Evolutionary conservation across 1,140 invertebrate genomes (phyloP).

Genomic region (Leguminivora glycinivorella): DNA sequence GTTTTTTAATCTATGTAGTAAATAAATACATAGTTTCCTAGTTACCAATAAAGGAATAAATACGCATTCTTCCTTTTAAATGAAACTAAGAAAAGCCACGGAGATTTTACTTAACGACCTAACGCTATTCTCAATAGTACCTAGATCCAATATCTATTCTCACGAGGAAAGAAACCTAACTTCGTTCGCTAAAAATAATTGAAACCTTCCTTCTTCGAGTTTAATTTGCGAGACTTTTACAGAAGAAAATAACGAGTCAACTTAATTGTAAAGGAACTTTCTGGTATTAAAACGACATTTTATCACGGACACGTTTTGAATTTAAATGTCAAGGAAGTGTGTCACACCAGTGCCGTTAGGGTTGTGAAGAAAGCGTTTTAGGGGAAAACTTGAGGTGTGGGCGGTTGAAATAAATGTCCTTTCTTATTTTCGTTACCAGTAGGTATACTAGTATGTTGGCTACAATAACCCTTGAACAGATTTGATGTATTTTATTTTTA

Average conservation of each 20-base stretch:
- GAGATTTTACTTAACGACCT: neutral
- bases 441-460: too few relatives aligned
- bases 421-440: too few relatives aligned
- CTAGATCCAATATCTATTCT: slow-evolving; percentile 1
- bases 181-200: slow-evolving; percentile 1
- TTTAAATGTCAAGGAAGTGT: slow-evolving; percentile 13
- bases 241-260: slow-evolving; percentile 13
- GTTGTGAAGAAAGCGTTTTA: too few relatives aligned
- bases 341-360: neutral
- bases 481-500: too few relatives aligned
- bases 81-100: neutral
- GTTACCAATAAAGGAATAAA: too few relatives aligned
- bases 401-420: too few relatives aligned
- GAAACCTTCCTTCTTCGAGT: neutral
- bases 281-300: slow-evolving; percentile 25
- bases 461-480: too few relatives aligned
- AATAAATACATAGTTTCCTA: too few relatives aligned
- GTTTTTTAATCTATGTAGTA: too few relatives aligned
- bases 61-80: neutral
- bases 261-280: slow-evolving; percentile 23
- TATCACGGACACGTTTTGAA: slow-evolving; percentile 15
- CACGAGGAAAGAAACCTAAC: neutral
- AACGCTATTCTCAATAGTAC: neutral
- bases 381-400: too few relatives aligned
- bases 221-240: slow-evolving; percentile 6